These are phyloP conservation scores for Columba janthina DNA, from an alignment of 2,113 vertebrate species.

Conservation along the genomic window DNA sequence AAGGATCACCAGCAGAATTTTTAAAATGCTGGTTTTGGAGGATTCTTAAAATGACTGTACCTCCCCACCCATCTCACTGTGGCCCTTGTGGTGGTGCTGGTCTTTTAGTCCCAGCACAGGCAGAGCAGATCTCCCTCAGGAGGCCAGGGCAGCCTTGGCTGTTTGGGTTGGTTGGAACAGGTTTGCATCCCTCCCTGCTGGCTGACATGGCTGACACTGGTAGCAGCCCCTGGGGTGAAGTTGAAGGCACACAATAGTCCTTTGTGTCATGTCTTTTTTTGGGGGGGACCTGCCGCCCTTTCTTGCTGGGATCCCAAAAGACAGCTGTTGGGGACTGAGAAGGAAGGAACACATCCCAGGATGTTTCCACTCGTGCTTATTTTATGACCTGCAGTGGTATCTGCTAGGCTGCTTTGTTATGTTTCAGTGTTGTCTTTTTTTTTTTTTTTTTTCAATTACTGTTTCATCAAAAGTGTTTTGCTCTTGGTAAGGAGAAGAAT, in stretches of 20 bases:
- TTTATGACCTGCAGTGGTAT: neutral
- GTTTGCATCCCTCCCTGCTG: neutral
- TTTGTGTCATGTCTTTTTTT: accelerated
- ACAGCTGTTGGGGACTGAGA: accelerated
- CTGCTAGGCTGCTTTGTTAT: neutral
- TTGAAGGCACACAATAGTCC: accelerated
- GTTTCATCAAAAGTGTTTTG: neutral
- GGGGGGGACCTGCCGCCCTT: accelerated
- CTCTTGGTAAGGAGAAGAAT: neutral
- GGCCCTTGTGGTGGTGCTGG: accelerated
- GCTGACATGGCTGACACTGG: accelerated
- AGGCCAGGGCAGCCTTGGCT: accelerated
- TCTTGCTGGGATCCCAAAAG: neutral
- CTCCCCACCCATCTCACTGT: accelerated
- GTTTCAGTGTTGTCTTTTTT: neutral
- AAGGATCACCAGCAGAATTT: neutral
- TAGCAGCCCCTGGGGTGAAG: accelerated
- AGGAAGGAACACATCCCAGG: neutral
- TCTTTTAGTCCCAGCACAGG: accelerated
- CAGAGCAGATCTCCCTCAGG: neutral
- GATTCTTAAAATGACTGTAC: accelerated
- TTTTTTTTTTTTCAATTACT: neutral
- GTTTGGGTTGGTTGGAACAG: accelerated
- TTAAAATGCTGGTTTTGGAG: neutral
- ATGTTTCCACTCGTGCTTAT: neutral